These are phyloP conservation scores for Odontocerum albicorne DNA, from an alignment of 2,888 invertebrate species.

Conservation along the genomic window DNA sequence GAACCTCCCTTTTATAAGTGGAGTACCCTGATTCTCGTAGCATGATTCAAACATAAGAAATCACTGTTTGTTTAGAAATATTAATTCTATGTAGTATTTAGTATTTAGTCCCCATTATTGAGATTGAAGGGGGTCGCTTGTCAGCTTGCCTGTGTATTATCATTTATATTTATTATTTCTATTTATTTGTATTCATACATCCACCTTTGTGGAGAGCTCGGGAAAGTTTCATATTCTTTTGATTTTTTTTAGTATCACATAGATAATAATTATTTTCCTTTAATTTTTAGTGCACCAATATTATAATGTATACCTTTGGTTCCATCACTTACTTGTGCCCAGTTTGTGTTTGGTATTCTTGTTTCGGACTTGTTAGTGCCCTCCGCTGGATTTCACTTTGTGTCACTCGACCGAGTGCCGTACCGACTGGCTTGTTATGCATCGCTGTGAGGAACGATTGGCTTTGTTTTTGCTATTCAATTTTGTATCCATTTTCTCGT, in stretches of 20 bases:
- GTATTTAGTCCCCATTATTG: too few species aligned
- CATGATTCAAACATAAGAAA: too few species aligned
- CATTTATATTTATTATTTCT: constrained; percentile 23
- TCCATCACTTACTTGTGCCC: constrained; percentile 10
- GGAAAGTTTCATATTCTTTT: constrained; percentile 31
- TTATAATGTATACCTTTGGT: constrained; percentile 11
- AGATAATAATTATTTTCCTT: too few species aligned
- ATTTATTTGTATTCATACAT: constrained; percentile 14
- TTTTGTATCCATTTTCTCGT: not conserved
- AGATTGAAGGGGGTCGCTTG: constrained; percentile 13
- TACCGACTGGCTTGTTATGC: too few species aligned
- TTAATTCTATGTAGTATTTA: too few species aligned
- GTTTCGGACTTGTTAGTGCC: too few species aligned
- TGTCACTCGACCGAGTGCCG: not conserved
- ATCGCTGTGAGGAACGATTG: constrained; percentile 10
- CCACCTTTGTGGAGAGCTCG: constrained; percentile 36
- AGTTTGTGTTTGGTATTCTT: too few species aligned
- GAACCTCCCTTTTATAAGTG: too few species aligned
- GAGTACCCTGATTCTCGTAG: too few species aligned
- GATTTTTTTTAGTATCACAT: too few species aligned
- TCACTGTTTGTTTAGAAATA: too few species aligned
- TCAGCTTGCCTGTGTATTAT: constrained; percentile 20
- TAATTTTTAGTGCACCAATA: constrained; percentile 11
- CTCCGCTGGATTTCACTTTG: too few species aligned
- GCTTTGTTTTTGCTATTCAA: constrained; percentile 11